Conservation (phyloP, 1,140 invertebrate genomes). For the Acyrthosiphon pisum region DNA sequence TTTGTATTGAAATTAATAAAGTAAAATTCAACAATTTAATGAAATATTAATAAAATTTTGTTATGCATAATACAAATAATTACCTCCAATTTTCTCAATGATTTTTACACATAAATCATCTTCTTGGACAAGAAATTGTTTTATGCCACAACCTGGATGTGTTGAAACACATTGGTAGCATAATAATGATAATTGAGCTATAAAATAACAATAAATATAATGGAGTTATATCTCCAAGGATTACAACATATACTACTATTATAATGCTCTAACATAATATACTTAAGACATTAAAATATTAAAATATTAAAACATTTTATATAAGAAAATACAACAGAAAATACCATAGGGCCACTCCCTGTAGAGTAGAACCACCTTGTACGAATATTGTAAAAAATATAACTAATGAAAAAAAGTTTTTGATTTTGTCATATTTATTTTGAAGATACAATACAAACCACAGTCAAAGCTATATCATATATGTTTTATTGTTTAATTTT, state of each 20-base stretch:
- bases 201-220: constrained; percentile 20
- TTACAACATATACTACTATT: neutral
- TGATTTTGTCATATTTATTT: neutral
- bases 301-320: no score
- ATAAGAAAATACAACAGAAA: neutral
- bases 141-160: constrained; percentile 83
- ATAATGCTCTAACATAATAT: neutral
- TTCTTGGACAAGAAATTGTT: constrained; percentile 78
- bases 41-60: neutral
- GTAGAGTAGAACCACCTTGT: neutral
- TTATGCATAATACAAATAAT: constrained; percentile 58
- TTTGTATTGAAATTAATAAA: neutral
- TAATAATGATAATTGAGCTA: constrained; percentile 59
- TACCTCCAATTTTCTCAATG: constrained; percentile 86
- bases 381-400: neutral
- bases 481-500: neutral
- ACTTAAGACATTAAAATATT: neutral
- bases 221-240: neutral
- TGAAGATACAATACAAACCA: neutral
- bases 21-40: neutral
- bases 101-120: constrained; percentile 92
- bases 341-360: constrained; percentile 35
- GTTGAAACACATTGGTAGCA: constrained; percentile 91
- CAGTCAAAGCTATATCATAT: no score
- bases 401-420: neutral